Conservation (phyloP, 2,797 vertebrate genomes). For the Enteromius treurensis region DNA sequence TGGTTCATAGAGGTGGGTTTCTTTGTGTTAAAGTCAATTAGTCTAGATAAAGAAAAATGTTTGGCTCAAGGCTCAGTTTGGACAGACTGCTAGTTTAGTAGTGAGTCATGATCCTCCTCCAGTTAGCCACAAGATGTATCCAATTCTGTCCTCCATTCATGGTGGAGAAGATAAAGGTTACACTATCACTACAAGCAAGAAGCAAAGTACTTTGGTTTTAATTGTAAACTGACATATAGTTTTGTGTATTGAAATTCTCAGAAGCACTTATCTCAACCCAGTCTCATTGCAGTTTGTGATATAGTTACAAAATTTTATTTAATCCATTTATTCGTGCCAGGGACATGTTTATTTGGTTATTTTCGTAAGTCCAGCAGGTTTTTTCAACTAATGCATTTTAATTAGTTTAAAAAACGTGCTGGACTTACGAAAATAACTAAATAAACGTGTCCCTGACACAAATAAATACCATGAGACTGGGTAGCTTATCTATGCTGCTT, state of each 20-base stretch:
- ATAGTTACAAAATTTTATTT: too few relatives aligned
- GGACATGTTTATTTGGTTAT: too few relatives aligned
- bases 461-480: too few relatives aligned
- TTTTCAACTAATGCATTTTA: too few relatives aligned
- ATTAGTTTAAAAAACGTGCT: too few relatives aligned
- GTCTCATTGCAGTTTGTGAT: too few relatives aligned
- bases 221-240: conserved; percentile 13
- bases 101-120: conserved; percentile 58
- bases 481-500: not conserved
- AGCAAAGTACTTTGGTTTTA: not conserved
- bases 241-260: conserved; percentile 26
- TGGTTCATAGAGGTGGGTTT: conserved; percentile 14
- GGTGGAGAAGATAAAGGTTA: conserved; percentile 33
- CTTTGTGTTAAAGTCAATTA: conserved; percentile 23
- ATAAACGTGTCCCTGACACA: too few relatives aligned
- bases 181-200: not conserved
- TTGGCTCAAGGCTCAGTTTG: conserved; percentile 29
- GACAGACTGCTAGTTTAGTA: conserved; percentile 43
- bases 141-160: conserved; percentile 12
- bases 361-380: too few relatives aligned
- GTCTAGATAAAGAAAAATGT: conserved; percentile 17
- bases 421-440: too few relatives aligned
- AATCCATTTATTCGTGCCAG: too few relatives aligned
- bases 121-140: conserved; percentile 40
- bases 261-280: conserved; percentile 1